A percentile compares a stretch with the other conserved stretches of the same genome.
Evolutionary conservation across 2,888 invertebrate genomes (phyloP).

Genomic region (Epinotia bilunana): DNA sequence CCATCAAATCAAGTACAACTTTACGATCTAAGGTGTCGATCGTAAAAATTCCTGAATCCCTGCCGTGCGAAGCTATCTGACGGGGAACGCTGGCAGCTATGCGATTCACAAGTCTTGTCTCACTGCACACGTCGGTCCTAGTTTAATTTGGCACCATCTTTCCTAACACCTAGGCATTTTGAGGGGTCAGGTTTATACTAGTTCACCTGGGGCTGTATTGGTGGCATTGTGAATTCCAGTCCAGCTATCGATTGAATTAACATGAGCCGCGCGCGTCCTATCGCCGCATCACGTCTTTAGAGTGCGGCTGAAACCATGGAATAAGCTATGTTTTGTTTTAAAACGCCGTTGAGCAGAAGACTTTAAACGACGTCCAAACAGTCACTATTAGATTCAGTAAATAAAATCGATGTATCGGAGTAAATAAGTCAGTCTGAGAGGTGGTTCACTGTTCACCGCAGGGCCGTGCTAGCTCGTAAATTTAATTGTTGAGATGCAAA

Average conservation of each 20-base stretch:
- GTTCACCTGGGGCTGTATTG: background rate
- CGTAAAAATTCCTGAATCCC: constrained; percentile 36
- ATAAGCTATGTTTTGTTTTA: constrained; percentile 12
- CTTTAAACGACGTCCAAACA: no score
- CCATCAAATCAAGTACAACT: constrained; percentile 6
- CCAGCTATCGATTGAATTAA: constrained; percentile 64
- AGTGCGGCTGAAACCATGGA: constrained; percentile 9
- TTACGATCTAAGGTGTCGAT: constrained; percentile 11
- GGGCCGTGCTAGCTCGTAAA: background rate
- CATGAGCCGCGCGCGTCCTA: constrained; percentile 61
- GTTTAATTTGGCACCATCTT: background rate
- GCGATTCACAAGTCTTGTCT: background rate
- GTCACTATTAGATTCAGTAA: background rate
- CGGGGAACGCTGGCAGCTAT: constrained; percentile 45
- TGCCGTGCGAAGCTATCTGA: constrained; percentile 48
- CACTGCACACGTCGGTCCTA: background rate
- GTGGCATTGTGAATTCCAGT: background rate
- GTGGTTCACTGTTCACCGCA: constrained; percentile 1
- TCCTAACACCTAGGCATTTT: background rate
- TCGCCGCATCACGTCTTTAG: constrained; percentile 55
- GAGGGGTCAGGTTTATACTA: background rate
- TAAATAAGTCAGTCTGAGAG: background rate
- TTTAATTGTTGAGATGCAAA: no score
- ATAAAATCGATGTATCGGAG: background rate
- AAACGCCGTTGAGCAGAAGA: background rate